phyloP scores from a whole-genome alignment of 2,888 invertebrate genomes.

The Torymus auratus region DNA sequence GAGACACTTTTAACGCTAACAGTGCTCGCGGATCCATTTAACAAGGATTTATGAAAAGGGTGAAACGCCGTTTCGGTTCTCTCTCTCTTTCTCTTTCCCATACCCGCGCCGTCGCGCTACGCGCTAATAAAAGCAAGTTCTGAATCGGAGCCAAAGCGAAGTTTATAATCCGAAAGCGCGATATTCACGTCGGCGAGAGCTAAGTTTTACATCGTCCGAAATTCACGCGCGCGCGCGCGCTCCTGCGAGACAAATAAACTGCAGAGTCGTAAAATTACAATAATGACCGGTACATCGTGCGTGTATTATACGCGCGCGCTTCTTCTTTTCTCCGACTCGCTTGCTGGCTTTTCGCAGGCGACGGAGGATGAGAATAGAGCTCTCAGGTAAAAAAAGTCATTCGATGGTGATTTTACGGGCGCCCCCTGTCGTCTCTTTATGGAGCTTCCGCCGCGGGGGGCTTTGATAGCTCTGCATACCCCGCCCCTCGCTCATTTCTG shows the following conservation, averaged over 20 bases:
- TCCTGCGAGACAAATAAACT: slow-evolving; percentile 41
- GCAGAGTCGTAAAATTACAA: slow-evolving; percentile 53
- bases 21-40: slow-evolving; percentile 62
- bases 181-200: slow-evolving; percentile 46
- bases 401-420: slow-evolving; percentile 43
- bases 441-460: neutral
- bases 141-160: slow-evolving; percentile 63
- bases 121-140: slow-evolving; percentile 65
- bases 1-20: slow-evolving; percentile 61
- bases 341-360: too few species aligned
- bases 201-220: slow-evolving; percentile 37
- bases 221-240: slow-evolving; percentile 19
- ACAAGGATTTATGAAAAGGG: slow-evolving; percentile 59
- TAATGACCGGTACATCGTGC: slow-evolving; percentile 42
- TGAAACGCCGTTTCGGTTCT: neutral
- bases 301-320: too few species aligned
- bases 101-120: neutral
- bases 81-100: too few species aligned
- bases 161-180: slow-evolving; percentile 59
- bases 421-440: slow-evolving; percentile 28
- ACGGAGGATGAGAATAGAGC: too few species aligned
- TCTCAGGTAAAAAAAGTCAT: slow-evolving; percentile 41
- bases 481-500: slow-evolving; percentile 26
- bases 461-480: slow-evolving; percentile 36
- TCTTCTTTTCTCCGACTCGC: too few species aligned